Evolutionary conservation across 2,113 vertebrate genomes (phyloP), one percentile per base, ranked within the genome.

Genomic region (Perognathus longimembris): DNA sequence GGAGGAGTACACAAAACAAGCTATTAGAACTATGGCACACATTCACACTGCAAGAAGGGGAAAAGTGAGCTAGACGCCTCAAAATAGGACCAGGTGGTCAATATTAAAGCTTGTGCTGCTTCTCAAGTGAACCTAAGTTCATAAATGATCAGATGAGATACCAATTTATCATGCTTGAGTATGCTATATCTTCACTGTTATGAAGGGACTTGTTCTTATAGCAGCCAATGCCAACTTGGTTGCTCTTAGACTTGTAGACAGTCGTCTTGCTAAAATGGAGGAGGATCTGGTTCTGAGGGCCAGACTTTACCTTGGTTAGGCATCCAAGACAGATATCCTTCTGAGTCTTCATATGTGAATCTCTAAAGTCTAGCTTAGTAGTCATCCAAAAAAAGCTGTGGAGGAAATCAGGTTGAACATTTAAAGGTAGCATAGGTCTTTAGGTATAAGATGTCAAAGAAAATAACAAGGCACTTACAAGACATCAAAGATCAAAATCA

Each of bases 51-150:
- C 50, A 54, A 45, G 14, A 54, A 54, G 50, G 50, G 50, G 14
- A 54, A 54, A 54, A 54, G 4, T 54, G 50, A 54, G 50, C 15
- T 54, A 15, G 50, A 15, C 50, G 14, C 50, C 50, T 54, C 50
- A 54, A 54, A 54, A 54, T 54, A 54, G 50, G 14, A 54, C 50
- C 50, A 4, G 50, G 50, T 54, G 50, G 50, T 15, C 59, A 84
- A 74, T 40, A 74, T 78, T 81, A 74, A 21, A 34, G 66, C 34
- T 34, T 66, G 50, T n/a, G 32, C 26, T 84, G 32, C 50, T 69
- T 92, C 67, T 76, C 12, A 61, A n/a, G 57, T 77, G 81, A 59
- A 95, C 18, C 22, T 73, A 88, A 85, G 15, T 88, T 59, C 57
- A 8, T 30, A 73, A 85, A 73, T 66, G 42, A 75, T 59, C 84